Evolutionary conservation across 2,888 invertebrate species (phyloP).

Genomic region (Cephus nigrinus): DNA sequence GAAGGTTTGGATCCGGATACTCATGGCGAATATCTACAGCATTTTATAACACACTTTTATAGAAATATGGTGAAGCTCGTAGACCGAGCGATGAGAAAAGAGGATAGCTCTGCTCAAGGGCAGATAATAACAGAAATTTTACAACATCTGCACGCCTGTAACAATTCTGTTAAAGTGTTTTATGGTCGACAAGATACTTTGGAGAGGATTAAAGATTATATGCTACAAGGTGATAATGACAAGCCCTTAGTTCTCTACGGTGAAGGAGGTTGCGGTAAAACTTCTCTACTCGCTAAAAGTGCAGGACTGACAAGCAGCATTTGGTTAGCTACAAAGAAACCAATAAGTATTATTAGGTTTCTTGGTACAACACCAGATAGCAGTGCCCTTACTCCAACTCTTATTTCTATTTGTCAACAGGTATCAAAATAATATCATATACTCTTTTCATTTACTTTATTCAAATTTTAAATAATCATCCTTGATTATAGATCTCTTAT

Average conservation of each 20-base stretch:
- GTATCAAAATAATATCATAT: conserved; percentile 63
- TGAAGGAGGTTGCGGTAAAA: conserved; percentile 98
- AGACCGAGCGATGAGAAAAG: conserved; percentile 94
- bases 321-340: conserved; percentile 81
- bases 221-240: conserved; percentile 81
- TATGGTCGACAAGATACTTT: conserved; percentile 92
- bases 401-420: conserved; percentile 96
- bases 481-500: conserved; percentile 80
- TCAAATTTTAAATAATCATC: conserved; percentile 1
- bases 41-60: conserved; percentile 95
- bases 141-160: conserved; percentile 95
- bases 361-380: conserved; percentile 98
- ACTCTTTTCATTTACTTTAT: background rate
- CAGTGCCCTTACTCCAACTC: conserved; percentile 91
- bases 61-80: conserved; percentile 92
- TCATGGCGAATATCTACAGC: conserved; percentile 92
- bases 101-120: conserved; percentile 93
- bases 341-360: conserved; percentile 90
- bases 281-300: conserved; percentile 92
- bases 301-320: conserved; percentile 81
- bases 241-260: conserved; percentile 94
- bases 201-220: conserved; percentile 82
- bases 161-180: conserved; percentile 93
- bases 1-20: conserved; percentile 94
- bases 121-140: conserved; percentile 94